Evolutionary conservation across 2,888 invertebrate species (phyloP).

Genomic region (Zaprionus obscuricornis): DNA sequence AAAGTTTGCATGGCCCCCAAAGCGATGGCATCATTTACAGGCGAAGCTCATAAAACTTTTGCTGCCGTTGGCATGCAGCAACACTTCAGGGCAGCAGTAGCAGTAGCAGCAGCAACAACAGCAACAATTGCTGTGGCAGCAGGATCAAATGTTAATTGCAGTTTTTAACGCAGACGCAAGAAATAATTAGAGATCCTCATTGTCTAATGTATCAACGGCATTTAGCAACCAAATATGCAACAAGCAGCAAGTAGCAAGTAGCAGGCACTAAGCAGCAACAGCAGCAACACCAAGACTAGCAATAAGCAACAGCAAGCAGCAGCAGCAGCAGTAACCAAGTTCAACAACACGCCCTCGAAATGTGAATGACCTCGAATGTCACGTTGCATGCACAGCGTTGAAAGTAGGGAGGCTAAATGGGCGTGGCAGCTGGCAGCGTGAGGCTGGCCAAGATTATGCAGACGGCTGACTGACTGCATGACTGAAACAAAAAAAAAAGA

Average conservation of each 20-base stretch:
- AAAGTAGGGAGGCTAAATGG: conserved; percentile 14
- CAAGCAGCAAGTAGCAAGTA: conserved; percentile 14
- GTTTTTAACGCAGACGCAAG: conserved; percentile 57
- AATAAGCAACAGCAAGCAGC: not conserved
- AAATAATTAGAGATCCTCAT: conserved; percentile 72
- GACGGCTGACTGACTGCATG: conserved; percentile 30
- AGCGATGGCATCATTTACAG: conserved; percentile 61
- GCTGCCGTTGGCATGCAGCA: conserved; percentile 64
- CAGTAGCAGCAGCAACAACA: conserved; percentile 17
- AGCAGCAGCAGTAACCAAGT: conserved; percentile 64
- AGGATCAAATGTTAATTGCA: conserved; percentile 76
- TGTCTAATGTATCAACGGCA: conserved; percentile 77
- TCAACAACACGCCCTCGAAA: conserved; percentile 82
- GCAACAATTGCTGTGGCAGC: conserved; percentile 3
- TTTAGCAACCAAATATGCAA: conserved; percentile 65
- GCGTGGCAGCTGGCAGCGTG: conserved; percentile 31
- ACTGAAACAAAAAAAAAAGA: conserved; percentile 62
- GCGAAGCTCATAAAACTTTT: conserved; percentile 73
- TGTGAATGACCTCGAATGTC: conserved; percentile 82
- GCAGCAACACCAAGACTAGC: no score
- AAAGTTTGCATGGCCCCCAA: conserved; percentile 43
- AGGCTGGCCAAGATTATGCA: conserved; percentile 58
- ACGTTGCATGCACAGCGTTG: conserved; percentile 55
- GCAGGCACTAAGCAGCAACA: conserved; percentile 26
- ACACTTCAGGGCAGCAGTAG: conserved; percentile 61